Evolutionary conservation across 2,797 vertebrate species (phyloP).

Genomic region (Champsocephalus gunnari): DNA sequence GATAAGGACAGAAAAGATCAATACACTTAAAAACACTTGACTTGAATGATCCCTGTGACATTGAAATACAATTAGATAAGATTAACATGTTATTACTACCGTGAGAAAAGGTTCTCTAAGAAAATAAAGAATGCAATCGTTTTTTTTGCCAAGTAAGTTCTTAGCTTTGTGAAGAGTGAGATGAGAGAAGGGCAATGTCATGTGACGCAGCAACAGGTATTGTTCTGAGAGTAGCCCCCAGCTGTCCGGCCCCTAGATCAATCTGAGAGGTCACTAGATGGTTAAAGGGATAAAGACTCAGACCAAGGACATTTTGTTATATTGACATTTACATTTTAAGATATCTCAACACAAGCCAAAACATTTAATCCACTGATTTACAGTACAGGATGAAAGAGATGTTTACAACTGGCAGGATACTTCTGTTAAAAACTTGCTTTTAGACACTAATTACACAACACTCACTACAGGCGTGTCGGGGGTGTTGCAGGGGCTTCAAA

Average conservation of each 20-base stretch:
- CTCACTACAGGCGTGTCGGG: slow-evolving; percentile 11
- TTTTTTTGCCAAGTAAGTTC: background rate
- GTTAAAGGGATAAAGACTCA: background rate
- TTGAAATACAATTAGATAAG: background rate
- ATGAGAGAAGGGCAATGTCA: background rate
- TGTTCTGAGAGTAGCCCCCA: background rate
- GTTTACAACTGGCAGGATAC: too few relatives aligned
- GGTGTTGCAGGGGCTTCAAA: slow-evolving; percentile 18
- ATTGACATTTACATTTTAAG: too few relatives aligned
- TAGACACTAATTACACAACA: slow-evolving; percentile 16
- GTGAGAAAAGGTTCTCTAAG: background rate
- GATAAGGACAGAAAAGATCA: background rate
- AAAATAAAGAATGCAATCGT: background rate
- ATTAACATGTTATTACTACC: background rate
- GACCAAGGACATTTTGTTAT: too few relatives aligned
- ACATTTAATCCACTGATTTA: too few relatives aligned
- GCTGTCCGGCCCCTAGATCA: background rate
- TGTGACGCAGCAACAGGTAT: slow-evolving; percentile 9
- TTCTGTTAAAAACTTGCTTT: slow-evolving; percentile 1
- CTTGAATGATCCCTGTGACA: background rate
- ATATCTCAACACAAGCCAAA: too few relatives aligned
- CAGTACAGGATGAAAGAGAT: too few relatives aligned
- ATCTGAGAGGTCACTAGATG: background rate
- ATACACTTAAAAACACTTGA: background rate
- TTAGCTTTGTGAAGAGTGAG: background rate